A percentile compares a stretch with the other conserved stretches of the same genome.
Evolutionary conservation across 2,888 invertebrate species (phyloP).

Genomic region (Leistus spinibarbis): DNA sequence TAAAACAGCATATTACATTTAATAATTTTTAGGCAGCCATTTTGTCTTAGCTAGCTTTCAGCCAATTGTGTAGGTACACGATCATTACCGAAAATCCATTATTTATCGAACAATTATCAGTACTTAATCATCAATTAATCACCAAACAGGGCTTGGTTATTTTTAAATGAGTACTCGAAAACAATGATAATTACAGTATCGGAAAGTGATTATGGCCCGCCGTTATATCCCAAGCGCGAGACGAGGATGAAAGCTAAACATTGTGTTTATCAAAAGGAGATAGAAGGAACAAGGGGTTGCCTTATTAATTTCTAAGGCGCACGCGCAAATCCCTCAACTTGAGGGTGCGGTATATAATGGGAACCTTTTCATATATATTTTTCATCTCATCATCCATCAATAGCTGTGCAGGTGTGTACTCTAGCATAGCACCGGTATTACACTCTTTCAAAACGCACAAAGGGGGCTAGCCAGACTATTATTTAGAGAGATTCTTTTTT

Average conservation of each 20-base stretch:
- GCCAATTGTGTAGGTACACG: neutral
- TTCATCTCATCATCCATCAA: neutral
- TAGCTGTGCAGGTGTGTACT: neutral
- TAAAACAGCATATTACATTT: no score
- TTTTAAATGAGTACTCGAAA: slow-evolving; percentile 38
- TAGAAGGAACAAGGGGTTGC: neutral
- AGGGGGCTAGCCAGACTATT: no score
- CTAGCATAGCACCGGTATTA: no score
- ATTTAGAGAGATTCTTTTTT: no score
- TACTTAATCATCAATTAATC: slow-evolving; percentile 39
- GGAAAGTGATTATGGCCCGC: slow-evolving; percentile 49
- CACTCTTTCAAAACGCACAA: no score
- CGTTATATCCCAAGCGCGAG: slow-evolving; percentile 29
- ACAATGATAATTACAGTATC: slow-evolving; percentile 49
- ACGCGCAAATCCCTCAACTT: neutral
- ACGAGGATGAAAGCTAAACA: neutral
- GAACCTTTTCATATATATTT: neutral
- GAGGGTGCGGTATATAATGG: neutral
- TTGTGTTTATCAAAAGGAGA: neutral
- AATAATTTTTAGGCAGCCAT: no score
- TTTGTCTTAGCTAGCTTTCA: neutral
- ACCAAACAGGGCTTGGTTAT: slow-evolving; percentile 34
- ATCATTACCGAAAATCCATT: slow-evolving; percentile 37
- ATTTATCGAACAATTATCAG: slow-evolving; percentile 39
- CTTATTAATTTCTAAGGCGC: slow-evolving; percentile 23